Evolutionary conservation across 2,888 invertebrate genomes (phyloP).

Genomic region (Drosophila nr. fundita): DNA sequence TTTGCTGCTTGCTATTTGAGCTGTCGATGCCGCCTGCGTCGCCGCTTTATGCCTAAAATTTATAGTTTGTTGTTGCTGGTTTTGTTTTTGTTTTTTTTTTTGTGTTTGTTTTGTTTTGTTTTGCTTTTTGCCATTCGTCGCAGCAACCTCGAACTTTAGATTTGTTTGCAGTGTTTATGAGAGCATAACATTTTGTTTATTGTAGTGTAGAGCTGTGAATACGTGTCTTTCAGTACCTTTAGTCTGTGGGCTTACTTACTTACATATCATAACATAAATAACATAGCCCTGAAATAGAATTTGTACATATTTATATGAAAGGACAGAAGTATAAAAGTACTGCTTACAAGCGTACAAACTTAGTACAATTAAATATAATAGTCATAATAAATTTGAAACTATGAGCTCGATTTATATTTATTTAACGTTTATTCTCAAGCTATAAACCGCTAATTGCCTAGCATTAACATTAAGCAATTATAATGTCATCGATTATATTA

Average conservation of each 20-base stretch:
- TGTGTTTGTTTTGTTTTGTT: slow-evolving; percentile 26
- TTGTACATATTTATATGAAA: neutral
- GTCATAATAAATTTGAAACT: neutral
- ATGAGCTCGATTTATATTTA: neutral
- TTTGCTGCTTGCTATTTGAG: slow-evolving; percentile 69
- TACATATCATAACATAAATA: slow-evolving; percentile 13
- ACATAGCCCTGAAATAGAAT: slow-evolving; percentile 1
- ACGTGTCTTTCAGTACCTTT: slow-evolving; percentile 48
- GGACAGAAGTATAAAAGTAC: neutral
- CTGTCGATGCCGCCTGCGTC: slow-evolving; percentile 42
- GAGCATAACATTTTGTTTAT: slow-evolving; percentile 76
- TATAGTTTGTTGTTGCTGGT: slow-evolving; percentile 53
- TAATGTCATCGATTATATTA: neutral
- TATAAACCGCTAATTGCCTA: neutral
- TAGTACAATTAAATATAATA: neutral
- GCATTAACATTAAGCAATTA: neutral
- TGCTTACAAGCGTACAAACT: neutral
- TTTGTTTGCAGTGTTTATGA: slow-evolving; percentile 80
- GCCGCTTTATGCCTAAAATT: slow-evolving; percentile 75
- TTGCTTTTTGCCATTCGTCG: slow-evolving; percentile 66
- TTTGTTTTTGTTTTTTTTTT: slow-evolving; percentile 3
- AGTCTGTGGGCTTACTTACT: slow-evolving; percentile 12
- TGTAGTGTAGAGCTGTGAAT: slow-evolving; percentile 31
- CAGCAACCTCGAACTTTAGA: slow-evolving; percentile 80
- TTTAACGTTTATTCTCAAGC: neutral